phyloP scores from a whole-genome alignment of 2,888 invertebrate genomes.

The Sclerodermus sp. region DNA sequence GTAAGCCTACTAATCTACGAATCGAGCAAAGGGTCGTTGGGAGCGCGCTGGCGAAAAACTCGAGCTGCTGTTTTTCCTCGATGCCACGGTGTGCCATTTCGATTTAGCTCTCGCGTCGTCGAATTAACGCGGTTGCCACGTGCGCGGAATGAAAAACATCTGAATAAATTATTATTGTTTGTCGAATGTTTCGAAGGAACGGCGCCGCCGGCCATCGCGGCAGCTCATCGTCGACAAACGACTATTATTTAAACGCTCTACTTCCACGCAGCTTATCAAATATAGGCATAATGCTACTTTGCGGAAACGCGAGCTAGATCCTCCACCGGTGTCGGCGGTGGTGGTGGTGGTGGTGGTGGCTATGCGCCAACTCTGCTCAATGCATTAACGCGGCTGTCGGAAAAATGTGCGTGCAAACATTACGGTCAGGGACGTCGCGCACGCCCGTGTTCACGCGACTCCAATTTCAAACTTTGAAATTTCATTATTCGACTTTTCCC shows the following conservation, averaged over 20 bases:
- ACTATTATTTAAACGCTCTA: slow-evolving; percentile 53
- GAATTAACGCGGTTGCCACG: slow-evolving; percentile 1
- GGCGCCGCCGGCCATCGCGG: no score
- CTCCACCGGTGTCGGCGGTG: slow-evolving; percentile 24
- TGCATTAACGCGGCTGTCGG: slow-evolving; percentile 23
- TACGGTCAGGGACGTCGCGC: slow-evolving; percentile 26
- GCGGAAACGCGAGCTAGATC: slow-evolving; percentile 43
- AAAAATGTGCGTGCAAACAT: slow-evolving; percentile 25
- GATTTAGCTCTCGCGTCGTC: no score
- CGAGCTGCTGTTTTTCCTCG: no score
- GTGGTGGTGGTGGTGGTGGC: no score
- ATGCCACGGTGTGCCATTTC: no score
- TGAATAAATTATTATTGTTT: slow-evolving; percentile 58
- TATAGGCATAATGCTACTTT: slow-evolving; percentile 48
- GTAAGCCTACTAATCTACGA: no score
- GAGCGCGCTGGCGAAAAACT: no score
- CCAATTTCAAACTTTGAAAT: no score
- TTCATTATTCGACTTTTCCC: no score
- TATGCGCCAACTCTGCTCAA: slow-evolving; percentile 1
- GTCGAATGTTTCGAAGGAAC: slow-evolving; percentile 49
- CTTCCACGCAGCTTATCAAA: slow-evolving; percentile 52
- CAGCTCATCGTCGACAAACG: slow-evolving; percentile 6
- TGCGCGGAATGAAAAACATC: slow-evolving; percentile 50
- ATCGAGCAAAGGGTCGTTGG: no score
- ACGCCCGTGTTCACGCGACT: neutral